Conservation (phyloP, 1,140 invertebrate genomes). For the Drosophila nigromelanica region DNA sequence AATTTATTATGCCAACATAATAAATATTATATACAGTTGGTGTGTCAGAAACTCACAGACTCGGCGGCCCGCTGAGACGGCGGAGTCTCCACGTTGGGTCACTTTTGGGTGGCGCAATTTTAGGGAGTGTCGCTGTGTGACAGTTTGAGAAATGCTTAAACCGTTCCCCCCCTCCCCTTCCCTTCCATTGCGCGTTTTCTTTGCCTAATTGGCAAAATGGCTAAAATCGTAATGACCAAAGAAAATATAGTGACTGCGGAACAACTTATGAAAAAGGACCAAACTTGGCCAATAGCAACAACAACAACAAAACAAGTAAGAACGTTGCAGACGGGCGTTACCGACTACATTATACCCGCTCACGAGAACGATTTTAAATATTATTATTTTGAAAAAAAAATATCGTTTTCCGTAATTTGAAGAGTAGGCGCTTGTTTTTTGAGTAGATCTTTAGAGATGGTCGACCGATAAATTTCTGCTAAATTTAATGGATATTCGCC, state of each 20-base stretch:
- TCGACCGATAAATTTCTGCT: no score
- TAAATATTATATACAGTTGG: slow-evolving; percentile 82
- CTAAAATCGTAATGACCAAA: slow-evolving; percentile 2
- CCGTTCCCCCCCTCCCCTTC: background rate
- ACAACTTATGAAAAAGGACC: slow-evolving; percentile 13
- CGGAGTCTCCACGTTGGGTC: background rate
- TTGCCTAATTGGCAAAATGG: slow-evolving; percentile 55
- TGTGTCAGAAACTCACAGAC: slow-evolving; percentile 36
- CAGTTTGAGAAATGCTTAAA: slow-evolving; percentile 65
- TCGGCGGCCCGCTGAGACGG: slow-evolving; percentile 17
- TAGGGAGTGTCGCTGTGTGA: slow-evolving; percentile 36
- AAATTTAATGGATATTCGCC: no score
- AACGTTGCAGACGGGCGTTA: no score
- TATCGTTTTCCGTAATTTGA: no score
- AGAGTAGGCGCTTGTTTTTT: no score
- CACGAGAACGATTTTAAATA: no score
- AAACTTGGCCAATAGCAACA: slow-evolving; percentile 9
- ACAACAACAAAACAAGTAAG: background rate
- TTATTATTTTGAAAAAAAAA: no score
- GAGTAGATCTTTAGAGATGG: no score
- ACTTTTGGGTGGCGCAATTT: slow-evolving; percentile 40
- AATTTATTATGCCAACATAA: slow-evolving; percentile 82
- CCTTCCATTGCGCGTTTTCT: background rate
- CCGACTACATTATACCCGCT: no score
- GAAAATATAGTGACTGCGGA: slow-evolving; percentile 33